Conservation (phyloP, 1,140 invertebrate species). For the Bombus breviceps region DNA sequence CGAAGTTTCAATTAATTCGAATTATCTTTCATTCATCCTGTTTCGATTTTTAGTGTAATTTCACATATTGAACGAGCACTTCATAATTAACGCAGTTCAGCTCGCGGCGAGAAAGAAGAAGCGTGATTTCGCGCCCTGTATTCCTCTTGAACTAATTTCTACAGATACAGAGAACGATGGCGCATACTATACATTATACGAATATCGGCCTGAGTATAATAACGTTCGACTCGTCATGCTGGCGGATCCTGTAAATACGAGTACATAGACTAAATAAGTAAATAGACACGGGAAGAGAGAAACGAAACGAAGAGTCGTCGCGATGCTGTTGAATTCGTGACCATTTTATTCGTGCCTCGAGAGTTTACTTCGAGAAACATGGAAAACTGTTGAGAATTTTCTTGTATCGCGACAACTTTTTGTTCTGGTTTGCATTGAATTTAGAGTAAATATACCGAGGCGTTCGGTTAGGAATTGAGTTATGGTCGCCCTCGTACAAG, state of each 20-base stretch:
- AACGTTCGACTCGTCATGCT: conserved; percentile 44
- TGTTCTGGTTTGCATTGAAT: conserved; percentile 26
- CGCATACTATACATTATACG: conserved; percentile 22
- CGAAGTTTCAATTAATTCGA: too few species aligned
- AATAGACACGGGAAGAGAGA: background rate
- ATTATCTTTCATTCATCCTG: background rate
- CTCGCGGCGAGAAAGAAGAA: background rate
- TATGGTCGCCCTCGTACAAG: background rate
- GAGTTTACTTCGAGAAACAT: too few species aligned
- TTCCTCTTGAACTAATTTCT: conserved; percentile 17
- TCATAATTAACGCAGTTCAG: conserved; percentile 24
- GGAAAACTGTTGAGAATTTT: background rate
- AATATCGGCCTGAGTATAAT: conserved; percentile 52
- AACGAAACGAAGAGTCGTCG: background rate
- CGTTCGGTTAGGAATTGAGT: conserved; percentile 37
- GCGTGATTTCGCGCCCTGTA: background rate
- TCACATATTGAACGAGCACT: background rate
- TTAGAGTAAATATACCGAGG: conserved; percentile 45
- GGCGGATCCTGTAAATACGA: conserved; percentile 57
- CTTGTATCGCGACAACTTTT: background rate
- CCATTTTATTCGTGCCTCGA: background rate
- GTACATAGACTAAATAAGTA: conserved; percentile 54
- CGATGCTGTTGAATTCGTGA: background rate
- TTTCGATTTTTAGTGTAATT: background rate
- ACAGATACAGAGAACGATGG: conserved; percentile 35